Conservation (phyloP, 2,113 vertebrate genomes). For the Typhlomys cinereus region DNA sequence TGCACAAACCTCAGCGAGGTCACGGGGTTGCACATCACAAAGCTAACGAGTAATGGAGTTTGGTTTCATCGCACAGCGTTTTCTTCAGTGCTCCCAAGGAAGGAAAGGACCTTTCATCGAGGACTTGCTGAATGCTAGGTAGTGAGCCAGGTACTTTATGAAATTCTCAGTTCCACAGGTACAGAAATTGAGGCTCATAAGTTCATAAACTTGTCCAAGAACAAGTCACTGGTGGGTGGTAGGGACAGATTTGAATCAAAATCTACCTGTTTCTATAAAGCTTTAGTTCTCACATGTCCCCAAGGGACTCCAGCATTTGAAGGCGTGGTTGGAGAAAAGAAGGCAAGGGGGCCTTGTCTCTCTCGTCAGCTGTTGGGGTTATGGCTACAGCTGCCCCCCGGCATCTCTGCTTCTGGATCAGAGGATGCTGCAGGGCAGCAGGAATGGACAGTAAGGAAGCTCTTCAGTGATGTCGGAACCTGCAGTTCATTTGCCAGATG, state of each 20-base stretch:
- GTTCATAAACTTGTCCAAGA: neutral
- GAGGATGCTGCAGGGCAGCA: neutral
- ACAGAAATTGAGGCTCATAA: neutral
- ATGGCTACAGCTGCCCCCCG: neutral
- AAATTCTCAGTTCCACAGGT: neutral
- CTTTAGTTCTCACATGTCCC: neutral
- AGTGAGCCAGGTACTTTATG: neutral
- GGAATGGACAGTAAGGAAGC: neutral
- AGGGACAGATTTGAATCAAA: conserved; percentile 10
- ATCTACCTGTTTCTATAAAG: neutral
- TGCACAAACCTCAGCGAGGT: neutral
- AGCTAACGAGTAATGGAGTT: neutral
- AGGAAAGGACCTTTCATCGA: neutral
- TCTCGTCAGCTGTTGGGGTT: neutral
- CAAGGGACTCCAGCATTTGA: neutral
- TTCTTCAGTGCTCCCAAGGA: neutral
- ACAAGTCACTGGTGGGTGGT: neutral
- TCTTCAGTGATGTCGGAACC: neutral
- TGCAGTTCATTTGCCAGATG: neutral
- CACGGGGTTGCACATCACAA: neutral
- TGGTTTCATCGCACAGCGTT: neutral
- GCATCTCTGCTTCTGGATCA: neutral
- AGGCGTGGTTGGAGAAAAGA: neutral
- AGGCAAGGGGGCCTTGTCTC: neutral
- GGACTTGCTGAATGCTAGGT: neutral